Evolutionary conservation across 1,140 invertebrate genomes (phyloP).

Genomic region (Laupala kohalensis): DNA sequence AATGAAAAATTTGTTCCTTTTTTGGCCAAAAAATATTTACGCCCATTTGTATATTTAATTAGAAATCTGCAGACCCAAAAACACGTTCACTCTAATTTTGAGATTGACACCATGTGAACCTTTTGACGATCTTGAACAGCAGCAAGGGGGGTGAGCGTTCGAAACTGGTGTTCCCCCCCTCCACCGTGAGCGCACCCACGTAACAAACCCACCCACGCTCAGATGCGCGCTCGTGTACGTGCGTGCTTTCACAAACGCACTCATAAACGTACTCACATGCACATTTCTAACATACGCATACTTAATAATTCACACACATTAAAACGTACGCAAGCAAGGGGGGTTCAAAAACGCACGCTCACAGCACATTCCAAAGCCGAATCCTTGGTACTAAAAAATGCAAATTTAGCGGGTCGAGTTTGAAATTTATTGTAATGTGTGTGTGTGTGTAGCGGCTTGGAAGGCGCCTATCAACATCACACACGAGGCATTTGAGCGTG

Average conservation of each 20-base stretch:
- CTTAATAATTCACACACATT: background rate
- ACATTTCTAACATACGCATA: background rate
- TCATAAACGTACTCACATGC: background rate
- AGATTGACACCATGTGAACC: too few species aligned
- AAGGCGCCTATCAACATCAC: constrained; percentile 80
- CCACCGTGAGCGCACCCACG: too few species aligned
- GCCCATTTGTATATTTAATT: too few species aligned
- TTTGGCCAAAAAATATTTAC: too few species aligned
- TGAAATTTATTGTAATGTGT: constrained; percentile 10
- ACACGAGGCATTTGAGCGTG: constrained; percentile 69
- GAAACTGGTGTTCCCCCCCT: too few species aligned
- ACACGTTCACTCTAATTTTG: too few species aligned
- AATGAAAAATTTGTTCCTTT: too few species aligned
- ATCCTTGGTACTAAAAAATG: background rate
- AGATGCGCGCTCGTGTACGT: too few species aligned
- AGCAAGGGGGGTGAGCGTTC: too few species aligned
- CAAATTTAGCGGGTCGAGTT: background rate
- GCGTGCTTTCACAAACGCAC: background rate
- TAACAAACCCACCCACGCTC: too few species aligned
- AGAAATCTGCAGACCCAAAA: too few species aligned
- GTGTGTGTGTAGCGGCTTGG: constrained; percentile 62
- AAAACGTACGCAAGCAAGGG: background rate
- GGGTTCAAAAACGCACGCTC: background rate
- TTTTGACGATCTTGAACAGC: too few species aligned
- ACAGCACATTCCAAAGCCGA: background rate